phyloP scores from a whole-genome alignment of 1,140 invertebrate species.

The Parasteatoda tepidariorum region DNA sequence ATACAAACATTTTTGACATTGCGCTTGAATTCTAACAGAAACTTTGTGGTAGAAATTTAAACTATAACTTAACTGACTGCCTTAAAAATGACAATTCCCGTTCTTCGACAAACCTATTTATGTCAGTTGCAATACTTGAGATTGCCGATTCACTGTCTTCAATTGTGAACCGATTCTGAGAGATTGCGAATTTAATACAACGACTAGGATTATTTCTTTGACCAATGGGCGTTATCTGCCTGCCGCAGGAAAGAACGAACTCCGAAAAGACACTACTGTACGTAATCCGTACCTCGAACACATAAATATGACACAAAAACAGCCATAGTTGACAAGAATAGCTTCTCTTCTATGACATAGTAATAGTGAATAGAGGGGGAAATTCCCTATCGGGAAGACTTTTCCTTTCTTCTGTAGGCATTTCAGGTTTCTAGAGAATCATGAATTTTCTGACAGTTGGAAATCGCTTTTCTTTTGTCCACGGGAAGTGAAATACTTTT shows the following conservation, averaged over 20 bases:
- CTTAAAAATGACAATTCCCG: no score
- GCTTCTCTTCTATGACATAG: conserved; percentile 37
- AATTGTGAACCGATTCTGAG: not conserved
- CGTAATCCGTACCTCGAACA: conserved; percentile 20
- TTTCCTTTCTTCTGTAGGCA: conserved; percentile 5
- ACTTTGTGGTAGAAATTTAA: no score
- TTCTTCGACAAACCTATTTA: conserved; percentile 17
- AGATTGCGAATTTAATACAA: conserved; percentile 5
- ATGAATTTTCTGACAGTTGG: not conserved
- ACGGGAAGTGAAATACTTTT: not conserved
- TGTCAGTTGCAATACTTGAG: conserved; percentile 2
- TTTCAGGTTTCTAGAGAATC: not conserved
- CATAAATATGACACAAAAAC: conserved; percentile 47
- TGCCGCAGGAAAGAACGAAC: conserved; percentile 15
- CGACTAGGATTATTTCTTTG: conserved; percentile 15
- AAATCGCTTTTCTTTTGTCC: not conserved
- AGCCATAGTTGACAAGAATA: conserved; percentile 39
- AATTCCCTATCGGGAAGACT: conserved; percentile 4
- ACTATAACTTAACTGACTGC: no score
- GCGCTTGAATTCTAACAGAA: no score
- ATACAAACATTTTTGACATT: no score
- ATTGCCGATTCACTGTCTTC: not conserved
- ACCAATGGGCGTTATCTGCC: conserved; percentile 39
- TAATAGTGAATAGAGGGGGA: conserved; percentile 7
- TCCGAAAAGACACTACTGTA: conserved; percentile 22